Evolutionary conservation across 2,113 vertebrate genomes (phyloP).

Genomic region (Lepidothrix coronata): DNA sequence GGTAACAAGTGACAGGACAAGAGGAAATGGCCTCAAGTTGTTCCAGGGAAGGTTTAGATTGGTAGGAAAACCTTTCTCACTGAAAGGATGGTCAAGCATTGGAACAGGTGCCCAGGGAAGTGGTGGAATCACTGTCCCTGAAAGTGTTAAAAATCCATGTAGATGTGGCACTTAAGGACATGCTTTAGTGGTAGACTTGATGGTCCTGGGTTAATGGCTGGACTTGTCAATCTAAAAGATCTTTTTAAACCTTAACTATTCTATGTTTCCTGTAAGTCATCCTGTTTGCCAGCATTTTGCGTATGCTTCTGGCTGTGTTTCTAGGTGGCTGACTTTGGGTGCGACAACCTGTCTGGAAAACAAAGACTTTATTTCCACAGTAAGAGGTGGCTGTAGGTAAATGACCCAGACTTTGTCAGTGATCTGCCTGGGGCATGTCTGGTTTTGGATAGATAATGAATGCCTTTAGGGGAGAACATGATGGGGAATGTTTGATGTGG

Average conservation of each 20-base stretch:
- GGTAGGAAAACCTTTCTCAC: neutral
- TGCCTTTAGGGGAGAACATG: neutral
- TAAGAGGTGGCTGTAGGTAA: neutral
- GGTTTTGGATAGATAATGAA: neutral
- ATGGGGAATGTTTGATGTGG: neutral
- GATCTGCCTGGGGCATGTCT: neutral
- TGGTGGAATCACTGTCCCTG: neutral
- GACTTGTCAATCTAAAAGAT: neutral
- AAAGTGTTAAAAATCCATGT: neutral
- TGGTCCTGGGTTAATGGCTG: neutral
- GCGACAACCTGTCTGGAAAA: neutral
- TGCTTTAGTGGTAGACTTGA: neutral
- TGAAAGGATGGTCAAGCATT: neutral
- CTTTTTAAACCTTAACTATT: neutral
- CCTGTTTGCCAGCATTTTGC: neutral
- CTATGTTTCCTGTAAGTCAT: neutral
- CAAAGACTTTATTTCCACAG: neutral
- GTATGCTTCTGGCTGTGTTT: neutral
- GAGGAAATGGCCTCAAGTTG: neutral
- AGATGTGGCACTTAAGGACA: neutral
- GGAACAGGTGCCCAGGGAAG: neutral
- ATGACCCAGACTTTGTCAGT: neutral
- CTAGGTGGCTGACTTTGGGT: neutral
- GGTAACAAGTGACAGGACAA: neutral
- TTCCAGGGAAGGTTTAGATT: neutral